These are phyloP conservation scores for Sebastes oblongus DNA, from an alignment of 2,797 vertebrate species.

Conservation along the genomic window DNA sequence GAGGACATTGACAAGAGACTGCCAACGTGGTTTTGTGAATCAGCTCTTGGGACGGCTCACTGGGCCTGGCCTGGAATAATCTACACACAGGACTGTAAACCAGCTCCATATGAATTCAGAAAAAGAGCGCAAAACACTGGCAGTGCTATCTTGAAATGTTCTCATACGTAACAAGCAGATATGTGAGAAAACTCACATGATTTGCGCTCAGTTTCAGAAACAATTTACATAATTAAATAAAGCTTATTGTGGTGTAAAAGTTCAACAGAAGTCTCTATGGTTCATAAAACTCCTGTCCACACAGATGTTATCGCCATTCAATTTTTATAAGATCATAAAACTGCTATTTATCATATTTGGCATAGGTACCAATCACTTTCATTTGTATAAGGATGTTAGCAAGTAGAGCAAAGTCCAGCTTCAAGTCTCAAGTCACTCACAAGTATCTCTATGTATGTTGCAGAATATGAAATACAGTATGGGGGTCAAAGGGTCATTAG, in stretches of 20 bases:
- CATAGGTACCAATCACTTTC: background rate
- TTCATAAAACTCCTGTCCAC: background rate
- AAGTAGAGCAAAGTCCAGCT: background rate
- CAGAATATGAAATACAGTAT: background rate
- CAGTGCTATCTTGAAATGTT: background rate
- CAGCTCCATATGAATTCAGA: background rate
- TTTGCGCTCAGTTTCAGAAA: background rate
- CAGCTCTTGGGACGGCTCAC: background rate
- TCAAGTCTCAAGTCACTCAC: background rate
- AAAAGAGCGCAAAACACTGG: background rate
- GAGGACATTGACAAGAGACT: constrained; percentile 8
- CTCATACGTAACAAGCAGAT: background rate
- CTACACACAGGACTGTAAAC: background rate
- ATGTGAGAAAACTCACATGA: background rate
- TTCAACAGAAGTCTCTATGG: background rate
- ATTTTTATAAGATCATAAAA: background rate
- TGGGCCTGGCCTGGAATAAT: constrained; percentile 2
- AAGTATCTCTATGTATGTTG: background rate
- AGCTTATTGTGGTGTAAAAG: background rate
- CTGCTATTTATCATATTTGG: background rate
- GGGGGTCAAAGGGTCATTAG: background rate
- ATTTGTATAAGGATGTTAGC: background rate
- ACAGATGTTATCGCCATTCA: background rate
- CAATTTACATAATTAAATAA: background rate
- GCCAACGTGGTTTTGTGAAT: constrained; percentile 15